Evolutionary conservation across 2,888 invertebrate species (phyloP), one percentile per base, ranked within the genome.

Genomic region (Pyrrhia umbra): DNA sequence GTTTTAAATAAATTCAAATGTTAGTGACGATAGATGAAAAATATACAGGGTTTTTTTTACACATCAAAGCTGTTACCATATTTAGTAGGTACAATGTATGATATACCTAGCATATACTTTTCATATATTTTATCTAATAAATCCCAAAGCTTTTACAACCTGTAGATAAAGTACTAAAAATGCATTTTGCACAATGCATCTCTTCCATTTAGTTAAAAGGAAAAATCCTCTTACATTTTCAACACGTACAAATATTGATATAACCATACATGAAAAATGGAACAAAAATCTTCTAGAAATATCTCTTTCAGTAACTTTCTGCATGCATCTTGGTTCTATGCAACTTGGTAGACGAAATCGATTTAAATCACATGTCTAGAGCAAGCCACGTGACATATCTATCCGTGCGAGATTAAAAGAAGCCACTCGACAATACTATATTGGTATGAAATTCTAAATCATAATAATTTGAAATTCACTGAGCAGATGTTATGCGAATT

Each of bases 151-250:
- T 21, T 30, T 55, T 18, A 20, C 47, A 30, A 49, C 18, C 25
- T 49, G 21, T 23, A 40, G 21, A 50, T 39, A 40, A 37, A 30
- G 20, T 30, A 51, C 15, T 37, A 0, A 30, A 18, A 10, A 40
- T 39, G 25, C 6, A 51, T 20, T 67, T 49, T 45, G 30, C 49
- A 55, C 16, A 51, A 59, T 69, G 74, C 58, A 73, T 37, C 27
- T 40, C 49, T 40, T 45, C 66, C 43, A 76, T 76, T 72, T 60
- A 39, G 51, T 52, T 62, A 51, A 63, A 67, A 60, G 77, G 40
- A 49, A 66, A 71, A 51, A 34, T 37, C 54, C 40, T 20, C 30
- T 66, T 56, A 27, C 15, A 27, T 20, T 18, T 13, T 42, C 40
- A 43, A 18, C 43, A 47, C n/a, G 18, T 59, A 37, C 45, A 23